These are phyloP conservation scores for Drosophila neotestacea DNA, from an alignment of 2,888 invertebrate species.

Conservation along the genomic window DNA sequence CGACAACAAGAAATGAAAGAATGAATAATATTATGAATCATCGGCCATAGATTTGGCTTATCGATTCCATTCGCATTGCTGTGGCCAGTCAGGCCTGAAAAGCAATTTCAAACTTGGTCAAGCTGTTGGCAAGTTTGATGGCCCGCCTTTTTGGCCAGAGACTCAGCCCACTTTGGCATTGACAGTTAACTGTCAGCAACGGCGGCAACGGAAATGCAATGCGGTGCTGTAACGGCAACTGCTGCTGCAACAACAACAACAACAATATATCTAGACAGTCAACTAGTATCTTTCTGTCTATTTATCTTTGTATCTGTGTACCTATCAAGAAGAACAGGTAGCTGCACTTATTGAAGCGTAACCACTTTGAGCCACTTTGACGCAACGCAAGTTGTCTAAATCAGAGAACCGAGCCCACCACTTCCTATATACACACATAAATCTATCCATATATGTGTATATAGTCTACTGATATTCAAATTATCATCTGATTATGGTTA, in stretches of 20 bases:
- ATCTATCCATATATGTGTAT: constrained; percentile 9
- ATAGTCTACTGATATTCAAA: constrained; percentile 41
- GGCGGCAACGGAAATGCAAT: constrained; percentile 70
- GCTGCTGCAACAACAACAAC: constrained; percentile 18
- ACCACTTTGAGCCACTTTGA: constrained; percentile 39
- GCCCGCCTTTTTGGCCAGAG: constrained; percentile 47
- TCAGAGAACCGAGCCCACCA: constrained; percentile 40
- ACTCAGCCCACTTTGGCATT: constrained; percentile 72
- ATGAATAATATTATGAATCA: constrained; percentile 68
- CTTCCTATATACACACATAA: constrained; percentile 53
- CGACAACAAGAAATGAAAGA: constrained; percentile 4
- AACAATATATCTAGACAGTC: constrained; percentile 24
- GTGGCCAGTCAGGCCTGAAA: constrained; percentile 59
- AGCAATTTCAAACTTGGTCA: constrained; percentile 71
- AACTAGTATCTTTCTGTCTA: constrained; percentile 18
- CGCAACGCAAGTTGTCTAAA: constrained; percentile 37
- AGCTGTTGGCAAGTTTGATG: constrained; percentile 30
- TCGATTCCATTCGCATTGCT: constrained; percentile 44
- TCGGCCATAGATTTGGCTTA: constrained; percentile 53
- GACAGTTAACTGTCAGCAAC: constrained; percentile 75
- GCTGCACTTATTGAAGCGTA: constrained; percentile 60
- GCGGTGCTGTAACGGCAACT: constrained; percentile 76
- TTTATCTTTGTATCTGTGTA: constrained; percentile 21
- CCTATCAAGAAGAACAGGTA: constrained; percentile 61
- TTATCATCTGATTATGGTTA: constrained; percentile 70